Evolutionary conservation across 2,888 invertebrate genomes (phyloP).

Genomic region (Thymelicus lineola): DNA sequence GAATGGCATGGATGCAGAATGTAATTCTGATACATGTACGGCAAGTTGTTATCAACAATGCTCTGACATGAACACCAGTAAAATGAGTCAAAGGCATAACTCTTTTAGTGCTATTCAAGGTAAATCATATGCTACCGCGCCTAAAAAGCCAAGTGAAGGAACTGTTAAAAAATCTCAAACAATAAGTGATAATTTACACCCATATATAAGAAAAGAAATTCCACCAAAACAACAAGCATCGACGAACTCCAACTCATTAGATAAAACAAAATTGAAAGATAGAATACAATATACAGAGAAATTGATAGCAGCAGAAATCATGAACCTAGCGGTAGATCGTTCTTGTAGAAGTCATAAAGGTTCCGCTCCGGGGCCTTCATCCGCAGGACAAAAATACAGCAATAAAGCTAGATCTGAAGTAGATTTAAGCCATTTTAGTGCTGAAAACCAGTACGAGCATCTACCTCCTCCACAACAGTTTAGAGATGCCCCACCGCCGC

Average conservation of each 20-base stretch:
- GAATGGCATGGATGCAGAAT: conserved; percentile 74
- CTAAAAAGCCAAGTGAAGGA: conserved; percentile 63
- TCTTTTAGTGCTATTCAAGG: conserved; percentile 79
- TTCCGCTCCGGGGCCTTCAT: conserved; percentile 55
- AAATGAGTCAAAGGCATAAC: conserved; percentile 76
- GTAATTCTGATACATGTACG: conserved; percentile 75
- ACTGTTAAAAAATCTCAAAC: conserved; percentile 80
- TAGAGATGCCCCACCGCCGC: conserved; percentile 91
- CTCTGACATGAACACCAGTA: conserved; percentile 60
- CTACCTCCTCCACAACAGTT: conserved; percentile 94
- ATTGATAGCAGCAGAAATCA: conserved; percentile 78
- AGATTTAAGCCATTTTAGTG: conserved; percentile 81
- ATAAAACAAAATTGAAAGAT: conserved; percentile 72
- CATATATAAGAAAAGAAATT: conserved; percentile 82
- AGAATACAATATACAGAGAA: conserved; percentile 81
- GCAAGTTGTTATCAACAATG: conserved; percentile 75
- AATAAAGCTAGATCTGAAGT: conserved; percentile 86
- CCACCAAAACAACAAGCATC: conserved; percentile 58
- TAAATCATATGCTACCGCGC: conserved; percentile 64
- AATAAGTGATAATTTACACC: conserved; percentile 77
- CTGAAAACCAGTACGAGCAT: conserved; percentile 88
- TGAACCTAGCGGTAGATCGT: conserved; percentile 73
- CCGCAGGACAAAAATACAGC: conserved; percentile 66
- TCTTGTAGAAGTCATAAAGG: conserved; percentile 69
- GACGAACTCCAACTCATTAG: conserved; percentile 58